These are phyloP conservation scores for Drosophila pachea DNA, from an alignment of 1,140 invertebrate genomes.

Conservation along the genomic window DNA sequence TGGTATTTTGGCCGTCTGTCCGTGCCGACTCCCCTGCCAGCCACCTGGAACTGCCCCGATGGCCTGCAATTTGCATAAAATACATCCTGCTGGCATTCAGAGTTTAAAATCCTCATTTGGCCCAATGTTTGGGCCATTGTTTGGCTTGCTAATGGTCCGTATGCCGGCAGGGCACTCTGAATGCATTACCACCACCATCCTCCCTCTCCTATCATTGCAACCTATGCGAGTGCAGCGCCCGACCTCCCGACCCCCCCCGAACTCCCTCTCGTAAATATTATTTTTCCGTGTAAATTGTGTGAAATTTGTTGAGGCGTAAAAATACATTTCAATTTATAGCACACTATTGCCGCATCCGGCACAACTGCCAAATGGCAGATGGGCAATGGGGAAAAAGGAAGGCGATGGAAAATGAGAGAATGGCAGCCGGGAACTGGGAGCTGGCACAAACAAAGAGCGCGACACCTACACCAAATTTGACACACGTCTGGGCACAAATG, in stretches of 20 bases:
- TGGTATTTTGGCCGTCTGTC: conserved; percentile 58
- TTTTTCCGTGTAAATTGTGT: conserved; percentile 48
- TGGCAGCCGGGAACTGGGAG: conserved; percentile 1
- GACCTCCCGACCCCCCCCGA: too few relatives aligned
- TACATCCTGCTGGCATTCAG: conserved; percentile 48
- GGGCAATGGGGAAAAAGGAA: too few relatives aligned
- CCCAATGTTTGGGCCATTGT: conserved; percentile 50
- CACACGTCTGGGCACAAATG: conserved; percentile 67
- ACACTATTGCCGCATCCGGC: conserved; percentile 24
- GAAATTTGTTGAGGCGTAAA: conserved; percentile 57
- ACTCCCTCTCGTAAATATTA: conserved; percentile 16
- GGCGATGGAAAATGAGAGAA: neutral
- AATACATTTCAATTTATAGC: conserved; percentile 69
- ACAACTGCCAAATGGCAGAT: neutral
- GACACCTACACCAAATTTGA: conserved; percentile 58
- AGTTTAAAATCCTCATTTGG: conserved; percentile 22
- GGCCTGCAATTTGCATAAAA: conserved; percentile 70
- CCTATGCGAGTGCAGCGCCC: conserved; percentile 11
- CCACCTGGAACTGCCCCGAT: neutral
- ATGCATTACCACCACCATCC: neutral
- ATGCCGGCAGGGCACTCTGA: conserved; percentile 8
- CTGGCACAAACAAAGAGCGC: conserved; percentile 44
- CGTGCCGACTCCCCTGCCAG: conserved; percentile 6
- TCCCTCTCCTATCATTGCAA: conserved; percentile 11
- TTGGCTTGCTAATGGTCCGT: conserved; percentile 67